Percentiles rank a stretch among this genome's conserved stretches.
Evolutionary conservation across 2,888 invertebrate genomes (phyloP).

Genomic region (Ophraella communa): DNA sequence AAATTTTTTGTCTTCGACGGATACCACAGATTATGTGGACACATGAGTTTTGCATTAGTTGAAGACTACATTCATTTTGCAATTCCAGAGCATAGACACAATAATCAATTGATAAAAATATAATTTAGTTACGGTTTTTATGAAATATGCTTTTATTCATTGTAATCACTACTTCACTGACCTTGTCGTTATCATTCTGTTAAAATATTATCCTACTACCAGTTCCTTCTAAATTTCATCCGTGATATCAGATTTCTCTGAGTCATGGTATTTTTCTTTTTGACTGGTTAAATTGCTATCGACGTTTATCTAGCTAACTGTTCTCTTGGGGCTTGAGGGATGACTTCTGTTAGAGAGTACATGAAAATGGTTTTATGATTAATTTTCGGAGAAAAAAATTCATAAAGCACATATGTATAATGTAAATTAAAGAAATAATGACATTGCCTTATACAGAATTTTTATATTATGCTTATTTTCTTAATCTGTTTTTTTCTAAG

Average conservation of each 20-base stretch:
- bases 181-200: background rate
- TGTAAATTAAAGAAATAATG: too few relatives aligned
- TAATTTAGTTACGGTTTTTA: too few relatives aligned
- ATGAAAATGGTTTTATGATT: background rate
- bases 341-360: background rate
- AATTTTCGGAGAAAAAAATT: background rate
- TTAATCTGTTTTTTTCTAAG: too few relatives aligned
- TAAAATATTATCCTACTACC: background rate
- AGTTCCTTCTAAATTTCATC: conserved; percentile 41
- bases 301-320: conserved; percentile 43
- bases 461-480: too few relatives aligned
- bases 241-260: conserved; percentile 43
- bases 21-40: too few relatives aligned
- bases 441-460: background rate
- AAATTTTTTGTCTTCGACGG: too few relatives aligned
- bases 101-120: too few relatives aligned
- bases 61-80: too few relatives aligned
- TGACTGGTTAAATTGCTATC: conserved; percentile 41
- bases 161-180: background rate
- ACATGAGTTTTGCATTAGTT: too few relatives aligned
- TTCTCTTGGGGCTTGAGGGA: conserved; percentile 18
- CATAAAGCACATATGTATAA: background rate
- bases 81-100: too few relatives aligned
- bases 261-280: conserved; percentile 43
- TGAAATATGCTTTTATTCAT: background rate